Percentiles rank a stretch among this genome's conserved stretches.
Conservation (phyloP, 2,113 vertebrate genomes). For the Ceratotherium simum region DNA sequence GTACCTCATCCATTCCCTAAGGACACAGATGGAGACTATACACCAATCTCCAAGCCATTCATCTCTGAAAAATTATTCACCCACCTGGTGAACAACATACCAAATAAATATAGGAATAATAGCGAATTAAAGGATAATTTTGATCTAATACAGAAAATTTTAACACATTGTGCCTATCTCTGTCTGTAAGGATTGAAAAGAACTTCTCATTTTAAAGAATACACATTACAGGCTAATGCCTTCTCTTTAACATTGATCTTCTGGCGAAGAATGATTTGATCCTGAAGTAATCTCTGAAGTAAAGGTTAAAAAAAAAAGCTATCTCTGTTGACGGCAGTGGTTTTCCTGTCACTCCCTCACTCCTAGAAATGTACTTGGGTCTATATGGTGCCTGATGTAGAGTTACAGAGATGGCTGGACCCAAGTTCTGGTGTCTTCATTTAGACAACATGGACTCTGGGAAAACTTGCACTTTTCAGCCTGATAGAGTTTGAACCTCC, state of each 20-base stretch:
- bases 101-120: not conserved
- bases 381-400: not conserved
- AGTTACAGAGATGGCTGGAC: not conserved
- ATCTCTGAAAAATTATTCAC: not conserved
- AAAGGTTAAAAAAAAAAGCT: not conserved
- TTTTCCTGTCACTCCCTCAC: not conserved
- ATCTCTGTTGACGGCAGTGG: not conserved
- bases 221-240: not conserved
- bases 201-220: not conserved
- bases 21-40: not conserved
- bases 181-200: not conserved
- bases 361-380: not conserved
- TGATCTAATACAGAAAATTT: not conserved
- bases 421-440: not conserved
- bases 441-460: not conserved
- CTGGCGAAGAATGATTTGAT: not conserved
- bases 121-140: not conserved
- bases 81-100: not conserved
- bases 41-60: not conserved
- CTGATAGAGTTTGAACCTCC: not conserved
- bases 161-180: not conserved
- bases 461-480: not conserved
- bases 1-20: not conserved
- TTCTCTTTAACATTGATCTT: not conserved
- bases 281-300: not conserved